Conservation (phyloP, 2,113 vertebrate genomes). For the Zosterops lateralis region DNA sequence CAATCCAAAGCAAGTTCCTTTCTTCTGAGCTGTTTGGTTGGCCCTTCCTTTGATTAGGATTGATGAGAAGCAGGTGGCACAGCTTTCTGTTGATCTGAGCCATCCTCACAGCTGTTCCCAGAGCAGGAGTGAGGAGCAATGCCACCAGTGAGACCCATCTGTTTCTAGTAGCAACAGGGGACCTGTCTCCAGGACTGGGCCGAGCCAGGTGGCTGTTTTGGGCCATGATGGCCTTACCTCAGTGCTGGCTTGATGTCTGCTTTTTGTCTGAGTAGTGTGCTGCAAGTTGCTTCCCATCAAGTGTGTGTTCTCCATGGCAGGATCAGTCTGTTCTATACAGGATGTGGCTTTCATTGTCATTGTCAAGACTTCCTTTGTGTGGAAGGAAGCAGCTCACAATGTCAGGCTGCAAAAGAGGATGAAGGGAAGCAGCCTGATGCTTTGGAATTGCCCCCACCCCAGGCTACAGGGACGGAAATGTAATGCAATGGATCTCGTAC, state of each 20-base stretch:
- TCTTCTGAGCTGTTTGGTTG: neutral
- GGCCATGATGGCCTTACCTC: neutral
- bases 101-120: neutral
- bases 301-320: accelerated
- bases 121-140: neutral
- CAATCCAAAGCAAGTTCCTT: neutral
- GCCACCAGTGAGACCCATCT: accelerated
- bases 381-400: neutral
- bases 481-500: neutral
- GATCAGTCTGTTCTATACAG: neutral
- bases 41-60: neutral
- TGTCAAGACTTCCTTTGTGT: neutral
- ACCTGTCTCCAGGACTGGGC: neutral
- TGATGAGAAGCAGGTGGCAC: neutral
- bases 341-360: neutral
- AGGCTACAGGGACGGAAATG: neutral
- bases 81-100: neutral
- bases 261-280: neutral
- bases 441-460: accelerated
- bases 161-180: neutral
- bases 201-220: neutral
- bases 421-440: neutral
- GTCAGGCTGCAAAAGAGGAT: neutral
- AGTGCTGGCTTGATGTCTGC: neutral
- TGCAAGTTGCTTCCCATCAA: neutral